Evolutionary conservation across 2,797 vertebrate species (phyloP), one percentile per base, ranked within the genome.

Genomic region (Toxotes lorentzi): DNA sequence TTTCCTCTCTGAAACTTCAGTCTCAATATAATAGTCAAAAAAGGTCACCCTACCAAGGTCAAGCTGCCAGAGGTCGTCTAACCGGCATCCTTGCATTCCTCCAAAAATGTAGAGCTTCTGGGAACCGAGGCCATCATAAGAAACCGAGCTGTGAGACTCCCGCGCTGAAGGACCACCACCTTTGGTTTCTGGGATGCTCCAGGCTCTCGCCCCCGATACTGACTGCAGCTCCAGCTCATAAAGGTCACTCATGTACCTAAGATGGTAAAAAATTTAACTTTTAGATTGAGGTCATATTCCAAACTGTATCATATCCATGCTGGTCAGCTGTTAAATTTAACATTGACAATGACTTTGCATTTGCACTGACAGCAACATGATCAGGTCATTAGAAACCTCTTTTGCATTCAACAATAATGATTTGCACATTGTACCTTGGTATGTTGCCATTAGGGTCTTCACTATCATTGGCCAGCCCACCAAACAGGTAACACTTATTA

Each of bases 401-500:
- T 63, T 54, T 1, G 3, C 7, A 35, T 13, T 60, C 11, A 75
- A 16, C n/a, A 53, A 2, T 14, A 5, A 63, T 8, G 23, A 30
- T 12, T 4, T 30, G 10, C 10, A 45, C 47, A 16, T 24, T 95
- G n/a, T n/a, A 99, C 98, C 97, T 96, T 79, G 97, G 97, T 56
- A 98, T 86, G 0, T 99, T 99, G 82, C 97, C 96, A 56, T 99
- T 99, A 67, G 97, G 96, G 88, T 99, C 97, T 85, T 99, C 97
- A 68, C 98, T 99, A 86, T 98, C 98, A 86, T 99, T 99, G 81
- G 97, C 97, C 83, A 99, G 90, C 48, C 98, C 98, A 85, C 98
- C 98, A 88, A 99, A 98, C 78, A 99, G 94, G 91, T 97, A 99
- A 87, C 98, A 99, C 88, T 97, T 99, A 91, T 97, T 98, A 53